A percentile compares a stretch with the other conserved stretches of the same genome.
Conservation (phyloP, 2,797 vertebrate species). For the Oreortyx pictus region DNA sequence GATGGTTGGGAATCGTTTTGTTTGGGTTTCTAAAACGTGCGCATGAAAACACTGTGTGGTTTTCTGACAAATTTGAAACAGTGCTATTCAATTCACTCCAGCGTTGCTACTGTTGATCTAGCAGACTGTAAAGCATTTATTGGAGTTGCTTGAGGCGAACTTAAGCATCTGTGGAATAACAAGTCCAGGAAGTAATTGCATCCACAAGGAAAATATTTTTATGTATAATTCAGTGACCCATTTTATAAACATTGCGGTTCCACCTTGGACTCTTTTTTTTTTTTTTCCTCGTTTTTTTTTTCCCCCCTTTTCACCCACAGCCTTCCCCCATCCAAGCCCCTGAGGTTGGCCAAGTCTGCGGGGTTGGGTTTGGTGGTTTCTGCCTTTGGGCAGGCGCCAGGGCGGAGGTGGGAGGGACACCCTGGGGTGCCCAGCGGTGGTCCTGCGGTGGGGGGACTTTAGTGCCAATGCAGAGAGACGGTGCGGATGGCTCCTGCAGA, state of each 20-base stretch:
- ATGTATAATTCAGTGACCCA: constrained; percentile 69
- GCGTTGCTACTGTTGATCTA: constrained; percentile 58
- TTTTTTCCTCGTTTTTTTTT: neutral
- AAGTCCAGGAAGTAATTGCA: constrained; percentile 67
- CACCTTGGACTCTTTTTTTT: constrained; percentile 30
- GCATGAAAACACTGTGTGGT: constrained; percentile 56
- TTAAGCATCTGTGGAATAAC: constrained; percentile 54
- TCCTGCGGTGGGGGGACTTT: rapidly evolving
- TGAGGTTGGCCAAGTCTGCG: neutral
- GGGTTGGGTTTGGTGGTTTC: neutral
- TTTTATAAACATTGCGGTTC: constrained; percentile 67
- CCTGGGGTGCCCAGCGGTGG: rapidly evolving
- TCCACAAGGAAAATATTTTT: constrained; percentile 72
- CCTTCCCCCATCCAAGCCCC: neutral
- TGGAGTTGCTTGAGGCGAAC: constrained; percentile 39
- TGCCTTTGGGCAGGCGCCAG: neutral
- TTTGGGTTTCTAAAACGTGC: constrained; percentile 45
- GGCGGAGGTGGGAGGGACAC: neutral
- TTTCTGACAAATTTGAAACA: constrained; percentile 75
- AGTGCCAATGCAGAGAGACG: neutral
- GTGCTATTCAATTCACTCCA: constrained; percentile 63
- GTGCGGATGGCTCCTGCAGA: neutral
- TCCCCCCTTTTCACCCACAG: neutral
- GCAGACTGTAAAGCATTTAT: constrained; percentile 58
- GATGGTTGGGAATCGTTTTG: neutral